Conservation (phyloP, 2,113 vertebrate species). For the Paralichthys olivaceus region DNA sequence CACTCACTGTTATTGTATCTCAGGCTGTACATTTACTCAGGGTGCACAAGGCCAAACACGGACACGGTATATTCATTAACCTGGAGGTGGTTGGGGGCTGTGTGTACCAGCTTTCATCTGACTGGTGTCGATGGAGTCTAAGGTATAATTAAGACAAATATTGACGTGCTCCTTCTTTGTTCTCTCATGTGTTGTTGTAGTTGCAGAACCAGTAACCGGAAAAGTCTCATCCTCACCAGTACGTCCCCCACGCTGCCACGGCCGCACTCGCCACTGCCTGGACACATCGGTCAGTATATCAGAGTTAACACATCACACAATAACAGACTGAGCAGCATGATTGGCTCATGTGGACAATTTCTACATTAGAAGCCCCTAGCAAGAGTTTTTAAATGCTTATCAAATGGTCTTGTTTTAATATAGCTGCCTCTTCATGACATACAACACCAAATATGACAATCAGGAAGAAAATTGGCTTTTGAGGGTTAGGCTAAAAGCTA, state of each 20-base stretch:
- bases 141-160: slow-evolving; percentile 41
- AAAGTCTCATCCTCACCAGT: slow-evolving; percentile 93
- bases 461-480: too few species aligned
- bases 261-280: slow-evolving; percentile 91
- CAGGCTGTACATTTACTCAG: slow-evolving; percentile 26
- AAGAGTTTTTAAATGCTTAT: too few species aligned
- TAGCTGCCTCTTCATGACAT: too few species aligned
- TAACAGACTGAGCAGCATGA: background rate
- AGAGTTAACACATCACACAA: background rate
- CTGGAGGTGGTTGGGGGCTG: slow-evolving; percentile 8
- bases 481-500: too few species aligned
- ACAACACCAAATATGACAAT: too few species aligned
- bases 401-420: too few species aligned
- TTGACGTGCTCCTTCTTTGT: slow-evolving; percentile 46
- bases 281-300: slow-evolving; percentile 87
- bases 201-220: slow-evolving; percentile 86
- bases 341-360: background rate
- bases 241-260: slow-evolving; percentile 91
- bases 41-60: slow-evolving; percentile 7
- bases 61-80: slow-evolving; percentile 37
- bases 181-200: slow-evolving; percentile 53
- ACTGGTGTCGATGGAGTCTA: slow-evolving; percentile 22
- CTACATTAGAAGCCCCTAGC: background rate
- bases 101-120: slow-evolving; percentile 6
- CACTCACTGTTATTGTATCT: background rate